Conservation (phyloP, 2,113 vertebrate genomes). For the Silurus glanis region DNA sequence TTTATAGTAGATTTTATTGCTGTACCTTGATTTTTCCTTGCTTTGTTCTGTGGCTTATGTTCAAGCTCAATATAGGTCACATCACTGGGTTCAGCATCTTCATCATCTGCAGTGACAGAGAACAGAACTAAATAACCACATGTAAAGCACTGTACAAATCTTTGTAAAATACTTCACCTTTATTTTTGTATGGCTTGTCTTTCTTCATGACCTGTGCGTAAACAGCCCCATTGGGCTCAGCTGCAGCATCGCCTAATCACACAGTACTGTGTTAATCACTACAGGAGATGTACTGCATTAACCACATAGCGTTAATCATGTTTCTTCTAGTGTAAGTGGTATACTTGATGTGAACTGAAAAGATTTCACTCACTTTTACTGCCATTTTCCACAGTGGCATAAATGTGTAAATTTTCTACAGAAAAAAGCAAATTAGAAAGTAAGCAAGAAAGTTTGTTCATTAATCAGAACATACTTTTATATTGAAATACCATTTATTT, state of each 20-base stretch:
- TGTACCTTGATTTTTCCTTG: slow-evolving; percentile 8
- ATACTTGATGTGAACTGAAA: neutral
- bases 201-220: neutral
- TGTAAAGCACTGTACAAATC: neutral
- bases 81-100: neutral
- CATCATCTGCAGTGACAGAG: neutral
- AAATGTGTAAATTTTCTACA: slow-evolving; percentile 22
- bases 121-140: neutral
- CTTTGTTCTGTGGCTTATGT: neutral
- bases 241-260: neutral
- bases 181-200: neutral
- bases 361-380: neutral
- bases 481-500: neutral
- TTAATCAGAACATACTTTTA: neutral
- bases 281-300: neutral
- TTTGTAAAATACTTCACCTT: neutral
- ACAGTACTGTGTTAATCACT: neutral
- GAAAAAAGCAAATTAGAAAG: neutral
- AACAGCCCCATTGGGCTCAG: neutral
- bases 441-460: neutral
- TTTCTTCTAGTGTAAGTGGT: neutral
- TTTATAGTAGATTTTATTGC: too few species aligned
- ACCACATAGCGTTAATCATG: too few species aligned
- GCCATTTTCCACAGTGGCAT: neutral
- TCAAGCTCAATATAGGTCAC: slow-evolving; percentile 22